Base-by-base conservation (phyloP, 2,113 vertebrate species). In the Axis porcinus region DNA sequence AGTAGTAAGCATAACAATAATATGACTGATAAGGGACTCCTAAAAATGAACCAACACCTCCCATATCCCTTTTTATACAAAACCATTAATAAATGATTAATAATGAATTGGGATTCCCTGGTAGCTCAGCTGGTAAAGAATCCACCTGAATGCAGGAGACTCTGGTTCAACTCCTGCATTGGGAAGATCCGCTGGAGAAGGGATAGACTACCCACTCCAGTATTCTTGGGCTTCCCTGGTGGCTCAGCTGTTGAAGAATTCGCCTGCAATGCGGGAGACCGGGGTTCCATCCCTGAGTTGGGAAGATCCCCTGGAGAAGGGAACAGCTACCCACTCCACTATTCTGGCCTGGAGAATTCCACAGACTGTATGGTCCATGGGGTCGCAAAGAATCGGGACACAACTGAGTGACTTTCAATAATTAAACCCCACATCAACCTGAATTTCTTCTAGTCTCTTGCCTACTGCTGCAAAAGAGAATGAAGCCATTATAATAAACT, bases 31-130 rank as follows among this genome's bases (percentile, higher is more conserved):
- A 76, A 2, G 25, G 19, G 40, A 55, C 40, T 55, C 45, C 82
- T 89, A 96, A 90, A 67, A 94, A 92, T 64, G 19, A 95, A 62
- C 13, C 67, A 97, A 16, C n/a, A 94, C 62, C 67, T 93, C 36
- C 67, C 54, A 92, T 52, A 79, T 45, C 70, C 33, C 36, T 93
- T 97, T 96, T 93, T 81, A 96, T 83, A 92, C n/a, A 28, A 25
- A 83, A 6, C 86, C 62, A 93, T 43, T 91, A 90, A 83, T 81
- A 89, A 95, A 89, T 84, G 70, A 14, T 76, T 27, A 43, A 76
- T 76, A 76, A 43, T 43, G 70, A 76, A 74, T 74, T 74, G 67
- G n/a, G 67, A 40, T 74, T 40, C 67, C 67, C 67, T 74, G 10
- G 67, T 74, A 40, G 19, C 10, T 74, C 67, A 74, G n/a, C 23